These are phyloP conservation scores for Sialis lutaria DNA, from an alignment of 2,888 invertebrate species.

Conservation along the genomic window DNA sequence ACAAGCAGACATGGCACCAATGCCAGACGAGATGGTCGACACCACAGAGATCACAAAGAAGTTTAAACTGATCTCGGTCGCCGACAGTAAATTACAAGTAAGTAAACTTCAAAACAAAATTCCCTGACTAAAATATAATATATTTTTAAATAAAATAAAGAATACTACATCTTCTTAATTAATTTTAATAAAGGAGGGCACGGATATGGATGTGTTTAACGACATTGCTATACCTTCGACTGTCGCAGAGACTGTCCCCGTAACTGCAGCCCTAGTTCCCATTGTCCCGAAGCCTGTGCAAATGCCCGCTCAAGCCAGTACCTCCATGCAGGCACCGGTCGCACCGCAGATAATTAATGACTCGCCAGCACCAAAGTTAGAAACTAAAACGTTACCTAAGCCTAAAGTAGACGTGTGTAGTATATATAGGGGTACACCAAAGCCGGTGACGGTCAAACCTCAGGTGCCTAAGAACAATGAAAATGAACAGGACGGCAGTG, in stretches of 20 bases:
- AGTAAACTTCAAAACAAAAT: constrained; percentile 4
- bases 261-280: background rate
- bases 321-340: background rate
- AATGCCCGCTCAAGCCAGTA: background rate
- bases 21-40: background rate
- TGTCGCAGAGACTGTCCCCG: background rate
- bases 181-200: constrained; percentile 42
- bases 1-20: background rate
- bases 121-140: too few relatives aligned
- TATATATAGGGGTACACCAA: constrained; percentile 22
- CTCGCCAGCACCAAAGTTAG: constrained; percentile 4
- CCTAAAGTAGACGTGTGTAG: constrained; percentile 19
- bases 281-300: background rate
- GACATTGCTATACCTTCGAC: constrained; percentile 11
- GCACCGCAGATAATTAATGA: background rate
- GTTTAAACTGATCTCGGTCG: constrained; percentile 1
- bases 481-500: constrained; percentile 21
- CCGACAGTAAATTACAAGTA: constrained; percentile 23
- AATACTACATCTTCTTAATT: too few relatives aligned
- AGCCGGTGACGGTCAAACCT: constrained; percentile 13
- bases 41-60: background rate
- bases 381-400: constrained; percentile 13
- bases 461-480: constrained; percentile 2
- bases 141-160: too few relatives aligned
- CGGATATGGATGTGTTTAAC: constrained; percentile 39